phyloP scores from a whole-genome alignment of 2,888 invertebrate genomes.

The Aproaerema taeniolella region DNA sequence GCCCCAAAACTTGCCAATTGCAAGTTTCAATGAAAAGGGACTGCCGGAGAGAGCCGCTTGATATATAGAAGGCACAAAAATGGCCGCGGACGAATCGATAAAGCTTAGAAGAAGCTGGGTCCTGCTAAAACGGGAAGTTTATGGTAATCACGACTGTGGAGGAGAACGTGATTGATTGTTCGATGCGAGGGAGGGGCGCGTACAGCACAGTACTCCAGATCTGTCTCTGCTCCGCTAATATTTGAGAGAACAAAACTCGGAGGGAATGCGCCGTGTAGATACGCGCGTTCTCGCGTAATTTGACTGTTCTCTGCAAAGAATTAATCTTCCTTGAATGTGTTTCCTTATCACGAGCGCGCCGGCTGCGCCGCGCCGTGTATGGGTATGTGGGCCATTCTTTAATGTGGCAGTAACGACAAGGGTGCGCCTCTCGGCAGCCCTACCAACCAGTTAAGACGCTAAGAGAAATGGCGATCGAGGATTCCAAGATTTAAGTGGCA shows the following conservation, averaged over 20 bases:
- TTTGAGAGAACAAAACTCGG: neutral
- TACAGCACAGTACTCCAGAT: conserved; percentile 29
- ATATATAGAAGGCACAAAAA: conserved; percentile 64
- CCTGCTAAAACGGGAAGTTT: conserved; percentile 71
- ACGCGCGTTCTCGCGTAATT: conserved; percentile 8
- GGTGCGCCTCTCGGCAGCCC: conserved; percentile 39
- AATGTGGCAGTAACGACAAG: conserved; percentile 50
- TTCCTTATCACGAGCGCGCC: conserved; percentile 21
- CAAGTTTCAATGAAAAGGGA: conserved; percentile 67
- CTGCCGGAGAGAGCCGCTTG: conserved; percentile 45
- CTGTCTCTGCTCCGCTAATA: conserved; percentile 24
- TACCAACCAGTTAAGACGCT: conserved; percentile 54
- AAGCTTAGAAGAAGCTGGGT: conserved; percentile 68
- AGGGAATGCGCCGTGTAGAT: conserved; percentile 1
- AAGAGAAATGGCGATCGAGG: conserved; percentile 71
- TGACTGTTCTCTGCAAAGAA: conserved; percentile 11
- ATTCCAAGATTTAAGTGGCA: conserved; percentile 74
- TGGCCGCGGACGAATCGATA: conserved; percentile 63
- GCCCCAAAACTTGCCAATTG: conserved; percentile 56
- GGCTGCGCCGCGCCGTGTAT: conserved; percentile 18
- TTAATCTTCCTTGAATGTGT: conserved; percentile 14
- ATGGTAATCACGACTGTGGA: conserved; percentile 70
- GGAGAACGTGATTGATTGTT: conserved; percentile 72
- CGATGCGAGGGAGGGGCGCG: conserved; percentile 39
- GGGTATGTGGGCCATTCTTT: conserved; percentile 43